A percentile compares a stretch with the other conserved stretches of the same genome.
These are phyloP conservation scores for Dynastes tityus DNA, from an alignment of 2,888 invertebrate genomes.

Conservation along the genomic window DNA sequence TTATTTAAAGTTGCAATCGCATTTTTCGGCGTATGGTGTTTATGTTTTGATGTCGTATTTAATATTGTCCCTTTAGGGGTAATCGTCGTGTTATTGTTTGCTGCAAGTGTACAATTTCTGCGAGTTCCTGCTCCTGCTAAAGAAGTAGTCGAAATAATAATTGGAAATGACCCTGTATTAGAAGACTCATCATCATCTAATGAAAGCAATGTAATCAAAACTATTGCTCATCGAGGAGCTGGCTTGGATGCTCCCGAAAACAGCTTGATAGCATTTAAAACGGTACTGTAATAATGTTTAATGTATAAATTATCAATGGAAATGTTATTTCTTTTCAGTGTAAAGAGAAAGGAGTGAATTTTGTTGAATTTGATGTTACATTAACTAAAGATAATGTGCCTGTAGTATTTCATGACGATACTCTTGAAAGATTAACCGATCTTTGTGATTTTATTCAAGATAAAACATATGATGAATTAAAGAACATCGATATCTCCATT, in stretches of 20 bases:
- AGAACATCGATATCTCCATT: conserved; percentile 77
- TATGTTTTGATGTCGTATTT: conserved; percentile 63
- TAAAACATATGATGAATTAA: conserved; percentile 78
- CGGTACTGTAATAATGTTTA: conserved; percentile 68
- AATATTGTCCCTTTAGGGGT: conserved; percentile 64
- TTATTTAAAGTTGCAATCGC: conserved; percentile 35
- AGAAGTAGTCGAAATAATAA: conserved; percentile 71
- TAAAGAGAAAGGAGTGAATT: conserved; percentile 79
- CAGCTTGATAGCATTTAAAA: conserved; percentile 81
- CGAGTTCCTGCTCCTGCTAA: conserved; percentile 70
- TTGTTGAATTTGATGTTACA: conserved; percentile 85
- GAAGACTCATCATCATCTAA: conserved; percentile 70
- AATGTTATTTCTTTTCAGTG: conserved; percentile 73
- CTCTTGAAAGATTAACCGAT: conserved; percentile 79
- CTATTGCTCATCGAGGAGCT: conserved; percentile 84
- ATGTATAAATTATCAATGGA: conserved; percentile 24
- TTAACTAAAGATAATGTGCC: conserved; percentile 83
- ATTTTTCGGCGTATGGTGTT: conserved; percentile 60
- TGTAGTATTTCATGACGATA: conserved; percentile 84
- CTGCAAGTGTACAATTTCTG: conserved; percentile 70
- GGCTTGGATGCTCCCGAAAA: conserved; percentile 87
- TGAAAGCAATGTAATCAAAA: conserved; percentile 72
- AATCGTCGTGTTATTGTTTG: conserved; percentile 60
- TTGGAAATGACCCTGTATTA: conserved; percentile 71
- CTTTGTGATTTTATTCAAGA: conserved; percentile 72